These are phyloP conservation scores for Platalea minor DNA, from an alignment of 2,797 vertebrate species.

Conservation along the genomic window DNA sequence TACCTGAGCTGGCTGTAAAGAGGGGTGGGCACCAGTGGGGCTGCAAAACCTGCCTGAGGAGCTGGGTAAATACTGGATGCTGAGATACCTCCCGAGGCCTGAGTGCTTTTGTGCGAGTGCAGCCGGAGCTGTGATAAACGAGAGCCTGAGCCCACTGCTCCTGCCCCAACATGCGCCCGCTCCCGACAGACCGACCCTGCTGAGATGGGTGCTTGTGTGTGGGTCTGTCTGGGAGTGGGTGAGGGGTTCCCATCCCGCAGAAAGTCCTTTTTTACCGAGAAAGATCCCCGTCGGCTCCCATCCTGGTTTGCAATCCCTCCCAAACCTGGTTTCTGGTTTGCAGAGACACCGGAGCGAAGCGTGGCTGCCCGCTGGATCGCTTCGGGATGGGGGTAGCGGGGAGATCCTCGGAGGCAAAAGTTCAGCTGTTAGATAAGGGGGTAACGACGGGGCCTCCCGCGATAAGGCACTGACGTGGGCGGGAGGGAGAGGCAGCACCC, in stretches of 20 bases:
- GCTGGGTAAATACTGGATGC: not conserved
- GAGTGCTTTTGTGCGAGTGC: accelerated
- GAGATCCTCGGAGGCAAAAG: slow-evolving; percentile 25
- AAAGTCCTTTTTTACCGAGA: not conserved
- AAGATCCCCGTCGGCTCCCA: accelerated
- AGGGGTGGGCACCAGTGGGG: not conserved
- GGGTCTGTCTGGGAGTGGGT: not conserved
- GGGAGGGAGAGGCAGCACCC: not conserved
- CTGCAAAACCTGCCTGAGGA: not conserved
- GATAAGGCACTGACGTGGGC: not conserved
- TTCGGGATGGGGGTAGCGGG: not conserved
- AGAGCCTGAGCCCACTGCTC: not conserved
- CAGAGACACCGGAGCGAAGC: accelerated
- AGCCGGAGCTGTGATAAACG: not conserved
- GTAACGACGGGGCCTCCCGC: not conserved
- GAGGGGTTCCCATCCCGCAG: accelerated
- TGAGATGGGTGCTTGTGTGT: accelerated
- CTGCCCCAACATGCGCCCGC: accelerated
- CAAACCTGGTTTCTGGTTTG: not conserved
- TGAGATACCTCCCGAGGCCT: not conserved
- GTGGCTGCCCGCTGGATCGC: accelerated
- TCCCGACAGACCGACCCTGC: not conserved
- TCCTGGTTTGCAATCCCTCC: not conserved
- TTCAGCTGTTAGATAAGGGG: slow-evolving; percentile 27
- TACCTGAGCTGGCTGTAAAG: slow-evolving; percentile 16